These are phyloP conservation scores for Naja naja DNA, from an alignment of 2,113 vertebrate species.

Conservation along the genomic window DNA sequence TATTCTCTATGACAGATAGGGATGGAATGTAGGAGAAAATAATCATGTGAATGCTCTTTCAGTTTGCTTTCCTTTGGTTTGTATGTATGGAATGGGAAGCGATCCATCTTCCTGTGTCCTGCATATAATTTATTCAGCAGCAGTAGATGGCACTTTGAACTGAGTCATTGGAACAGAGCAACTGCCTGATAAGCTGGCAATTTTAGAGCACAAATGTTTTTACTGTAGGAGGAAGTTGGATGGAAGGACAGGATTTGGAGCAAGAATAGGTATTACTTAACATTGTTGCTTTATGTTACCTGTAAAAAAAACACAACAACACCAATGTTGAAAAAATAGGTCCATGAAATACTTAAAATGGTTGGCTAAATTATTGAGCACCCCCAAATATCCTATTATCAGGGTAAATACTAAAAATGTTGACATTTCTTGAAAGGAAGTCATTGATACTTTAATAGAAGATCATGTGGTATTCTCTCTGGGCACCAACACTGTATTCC, in stretches of 20 bases:
- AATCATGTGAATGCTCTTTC: neutral
- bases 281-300: neutral
- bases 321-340: neutral
- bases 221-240: neutral
- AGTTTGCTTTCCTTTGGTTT: neutral
- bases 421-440: neutral
- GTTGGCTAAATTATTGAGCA: neutral
- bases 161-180: neutral
- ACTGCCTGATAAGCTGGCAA: neutral
- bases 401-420: neutral
- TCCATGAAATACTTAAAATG: neutral
- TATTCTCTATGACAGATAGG: neutral
- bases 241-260: neutral
- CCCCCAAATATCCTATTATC: neutral
- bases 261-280: neutral
- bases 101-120: neutral
- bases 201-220: neutral
- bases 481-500: neutral
- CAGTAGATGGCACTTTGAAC: neutral
- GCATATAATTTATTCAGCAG: neutral
- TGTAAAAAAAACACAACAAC: neutral
- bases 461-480: neutral
- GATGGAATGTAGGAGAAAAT: neutral
- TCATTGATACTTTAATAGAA: neutral
- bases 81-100: neutral